Percentiles rank a stretch among this genome's conserved stretches.
phyloP scores from a whole-genome alignment of 1,140 invertebrate species.

The Brachionus sp. region DNA sequence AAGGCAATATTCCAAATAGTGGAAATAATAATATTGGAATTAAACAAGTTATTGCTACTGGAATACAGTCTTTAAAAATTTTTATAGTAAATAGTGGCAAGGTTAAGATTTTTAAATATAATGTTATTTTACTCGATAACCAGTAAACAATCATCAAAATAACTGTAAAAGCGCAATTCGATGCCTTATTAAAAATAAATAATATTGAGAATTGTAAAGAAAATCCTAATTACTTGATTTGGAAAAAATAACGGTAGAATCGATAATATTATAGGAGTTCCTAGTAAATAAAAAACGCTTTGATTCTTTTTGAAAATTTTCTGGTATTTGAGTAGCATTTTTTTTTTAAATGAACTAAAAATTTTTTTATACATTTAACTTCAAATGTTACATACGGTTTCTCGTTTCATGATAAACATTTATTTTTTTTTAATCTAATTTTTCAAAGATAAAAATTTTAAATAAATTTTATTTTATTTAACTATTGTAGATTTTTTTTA shows the following conservation, averaged over 20 bases:
- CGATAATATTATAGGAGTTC: neutral
- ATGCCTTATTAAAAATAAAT: neutral
- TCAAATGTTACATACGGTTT: neutral
- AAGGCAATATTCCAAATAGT: constrained; percentile 4
- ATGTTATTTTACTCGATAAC: neutral
- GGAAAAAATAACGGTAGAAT: neutral
- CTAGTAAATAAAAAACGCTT: neutral
- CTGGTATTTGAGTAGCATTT: neutral
- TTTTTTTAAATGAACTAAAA: neutral
- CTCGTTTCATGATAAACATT: neutral
- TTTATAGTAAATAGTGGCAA: too few relatives aligned
- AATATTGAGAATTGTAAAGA: neutral
- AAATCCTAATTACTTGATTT: neutral
- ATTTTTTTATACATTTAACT: neutral
- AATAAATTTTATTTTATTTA: neutral
- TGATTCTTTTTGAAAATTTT: neutral
- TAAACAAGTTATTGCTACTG: neutral
- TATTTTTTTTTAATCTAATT: neutral
- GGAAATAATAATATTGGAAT: constrained; percentile 1
- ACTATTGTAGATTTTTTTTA: too few relatives aligned
- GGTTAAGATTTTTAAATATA: neutral
- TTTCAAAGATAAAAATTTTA: neutral
- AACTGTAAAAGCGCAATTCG: neutral
- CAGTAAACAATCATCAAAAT: neutral
- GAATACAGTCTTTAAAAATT: neutral